Percentiles rank a stretch among this genome's conserved stretches.
These are phyloP conservation scores for Tiaroga cobitis DNA, from an alignment of 2,797 vertebrate species.

Conservation along the genomic window DNA sequence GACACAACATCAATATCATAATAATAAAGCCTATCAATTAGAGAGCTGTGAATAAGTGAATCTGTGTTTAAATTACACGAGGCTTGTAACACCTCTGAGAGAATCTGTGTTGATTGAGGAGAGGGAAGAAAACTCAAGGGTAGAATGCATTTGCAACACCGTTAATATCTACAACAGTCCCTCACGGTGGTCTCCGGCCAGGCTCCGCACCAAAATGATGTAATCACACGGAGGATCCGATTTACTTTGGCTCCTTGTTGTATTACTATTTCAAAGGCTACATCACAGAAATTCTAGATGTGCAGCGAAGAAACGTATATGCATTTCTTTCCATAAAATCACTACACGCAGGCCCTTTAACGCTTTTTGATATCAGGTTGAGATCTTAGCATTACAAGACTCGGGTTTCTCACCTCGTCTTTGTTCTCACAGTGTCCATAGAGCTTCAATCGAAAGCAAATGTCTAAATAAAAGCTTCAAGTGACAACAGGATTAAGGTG, in stretches of 20 bases:
- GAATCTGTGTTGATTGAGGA: conserved; percentile 6
- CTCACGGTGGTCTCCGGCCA: conserved; percentile 24
- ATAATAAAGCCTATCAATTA: conserved; percentile 1
- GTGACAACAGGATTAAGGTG: conserved; percentile 33
- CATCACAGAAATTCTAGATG: conserved; percentile 69
- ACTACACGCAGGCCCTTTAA: conserved; percentile 68
- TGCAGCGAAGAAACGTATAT: conserved; percentile 69
- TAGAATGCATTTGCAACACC: conserved; percentile 12
- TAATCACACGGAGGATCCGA: conserved; percentile 62
- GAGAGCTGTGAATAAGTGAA: background rate
- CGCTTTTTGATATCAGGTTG: conserved; percentile 65
- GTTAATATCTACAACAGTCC: conserved; percentile 4
- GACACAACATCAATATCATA: conserved; percentile 36
- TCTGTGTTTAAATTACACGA: background rate
- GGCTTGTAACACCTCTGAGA: conserved; percentile 14
- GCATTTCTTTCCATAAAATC: conserved; percentile 38
- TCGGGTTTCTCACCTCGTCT: conserved; percentile 31
- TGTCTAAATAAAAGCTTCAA: conserved; percentile 17
- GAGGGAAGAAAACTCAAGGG: background rate
- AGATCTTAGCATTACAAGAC: conserved; percentile 70
- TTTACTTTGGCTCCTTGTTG: conserved; percentile 58
- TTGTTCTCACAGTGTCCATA: conserved; percentile 1
- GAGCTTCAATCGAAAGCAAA: conserved; percentile 30
- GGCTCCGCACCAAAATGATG: conserved; percentile 60
- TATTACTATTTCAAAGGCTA: conserved; percentile 64